phyloP scores from a whole-genome alignment of 2,797 vertebrate species.

The Hipposideros larvatus region DNA sequence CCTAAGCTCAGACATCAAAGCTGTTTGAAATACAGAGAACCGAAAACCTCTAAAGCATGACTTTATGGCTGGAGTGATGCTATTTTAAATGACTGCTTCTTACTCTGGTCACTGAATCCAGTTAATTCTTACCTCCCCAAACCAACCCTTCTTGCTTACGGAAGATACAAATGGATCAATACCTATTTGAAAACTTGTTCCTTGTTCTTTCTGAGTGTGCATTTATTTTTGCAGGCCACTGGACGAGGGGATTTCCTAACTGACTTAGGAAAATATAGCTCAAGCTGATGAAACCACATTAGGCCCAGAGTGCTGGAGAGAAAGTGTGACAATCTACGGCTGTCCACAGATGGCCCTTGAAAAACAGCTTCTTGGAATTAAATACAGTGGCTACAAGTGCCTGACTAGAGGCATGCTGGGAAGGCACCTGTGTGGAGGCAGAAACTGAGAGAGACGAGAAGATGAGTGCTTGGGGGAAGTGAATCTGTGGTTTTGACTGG shows the following conservation, averaged over 20 bases:
- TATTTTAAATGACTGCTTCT: constrained; percentile 42
- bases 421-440: constrained; percentile 75
- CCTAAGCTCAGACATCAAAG: constrained; percentile 31
- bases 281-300: constrained; percentile 36
- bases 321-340: constrained; percentile 37
- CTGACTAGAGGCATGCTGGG: constrained; percentile 46
- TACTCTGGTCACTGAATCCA: not conserved
- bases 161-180: not conserved
- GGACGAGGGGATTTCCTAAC: constrained; percentile 70
- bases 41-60: constrained; percentile 1
- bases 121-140: not conserved
- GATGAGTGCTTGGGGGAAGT: not conserved
- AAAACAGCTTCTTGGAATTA: constrained; percentile 56
- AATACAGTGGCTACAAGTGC: not conserved
- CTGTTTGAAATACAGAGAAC: not conserved
- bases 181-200: not conserved
- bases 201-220: not conserved
- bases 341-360: constrained; percentile 42
- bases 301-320: not conserved
- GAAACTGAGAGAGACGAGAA: not conserved
- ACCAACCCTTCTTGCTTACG: not conserved
- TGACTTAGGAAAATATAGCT: constrained; percentile 72
- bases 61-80: not conserved
- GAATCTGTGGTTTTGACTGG: constrained; percentile 67
- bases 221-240: constrained; percentile 44